Conservation (phyloP, 2,888 invertebrate genomes). For the Drosophila imparisetae region DNA sequence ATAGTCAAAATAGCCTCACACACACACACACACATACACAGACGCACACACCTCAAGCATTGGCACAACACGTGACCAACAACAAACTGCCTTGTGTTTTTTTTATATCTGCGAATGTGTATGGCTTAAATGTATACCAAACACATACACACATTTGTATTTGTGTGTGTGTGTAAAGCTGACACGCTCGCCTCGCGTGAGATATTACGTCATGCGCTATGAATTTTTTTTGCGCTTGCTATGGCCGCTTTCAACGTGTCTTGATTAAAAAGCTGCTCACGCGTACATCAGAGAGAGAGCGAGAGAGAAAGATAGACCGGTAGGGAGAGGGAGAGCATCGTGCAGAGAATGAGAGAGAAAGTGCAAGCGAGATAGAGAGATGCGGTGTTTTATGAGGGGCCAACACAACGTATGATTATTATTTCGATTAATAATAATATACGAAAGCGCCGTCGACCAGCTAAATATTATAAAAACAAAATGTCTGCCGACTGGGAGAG, state of each 20-base stretch:
- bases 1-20: constrained; percentile 27
- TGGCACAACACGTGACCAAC: constrained; percentile 81
- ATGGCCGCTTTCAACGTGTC: constrained; percentile 67
- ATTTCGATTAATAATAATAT: constrained; percentile 68
- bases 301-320: neutral
- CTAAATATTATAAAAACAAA: constrained; percentile 69
- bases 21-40: constrained; percentile 12
- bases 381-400: constrained; percentile 36
- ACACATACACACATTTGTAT: neutral
- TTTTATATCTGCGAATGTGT: constrained; percentile 18
- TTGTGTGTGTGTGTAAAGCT: constrained; percentile 38
- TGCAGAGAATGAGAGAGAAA: neutral
- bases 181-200: constrained; percentile 84
- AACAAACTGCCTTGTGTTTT: constrained; percentile 64
- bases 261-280: constrained; percentile 67
- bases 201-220: constrained; percentile 84
- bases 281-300: constrained; percentile 29
- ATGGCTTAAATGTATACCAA: constrained; percentile 4
- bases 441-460: constrained; percentile 30
- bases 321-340: neutral
- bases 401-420: constrained; percentile 75
- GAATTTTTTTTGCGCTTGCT: constrained; percentile 72
- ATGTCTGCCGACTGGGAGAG: constrained; percentile 57
- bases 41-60: constrained; percentile 56
- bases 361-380: constrained; percentile 13